A percentile compares a stretch with the other conserved stretches of the same genome.
Evolutionary conservation across 2,888 invertebrate species (phyloP).

Genomic region (Habrosyne pyritoides): DNA sequence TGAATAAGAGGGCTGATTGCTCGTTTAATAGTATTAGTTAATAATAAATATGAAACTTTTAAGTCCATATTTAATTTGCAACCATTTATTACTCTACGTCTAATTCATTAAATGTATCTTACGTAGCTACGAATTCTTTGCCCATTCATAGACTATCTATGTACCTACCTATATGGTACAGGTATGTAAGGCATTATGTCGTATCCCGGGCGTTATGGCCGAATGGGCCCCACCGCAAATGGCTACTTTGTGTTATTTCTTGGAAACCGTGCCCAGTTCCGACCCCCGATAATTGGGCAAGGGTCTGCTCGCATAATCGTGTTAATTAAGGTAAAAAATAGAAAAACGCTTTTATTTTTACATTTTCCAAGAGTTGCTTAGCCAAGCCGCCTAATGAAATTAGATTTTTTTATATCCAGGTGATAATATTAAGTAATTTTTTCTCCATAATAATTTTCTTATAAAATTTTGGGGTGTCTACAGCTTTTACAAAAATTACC

Average conservation of each 20-base stretch:
- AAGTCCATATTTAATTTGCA: too few relatives aligned
- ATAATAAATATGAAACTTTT: too few relatives aligned
- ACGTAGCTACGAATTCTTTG: neutral
- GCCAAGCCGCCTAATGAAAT: neutral
- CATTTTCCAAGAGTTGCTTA: neutral
- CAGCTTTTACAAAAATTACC: too few relatives aligned
- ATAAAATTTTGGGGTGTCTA: too few relatives aligned
- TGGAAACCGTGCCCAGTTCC: constrained; percentile 24
- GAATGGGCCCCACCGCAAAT: neutral
- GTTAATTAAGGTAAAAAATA: constrained; percentile 39
- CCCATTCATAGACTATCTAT: neutral
- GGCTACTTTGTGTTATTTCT: constrained; percentile 18
- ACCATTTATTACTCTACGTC: neutral
- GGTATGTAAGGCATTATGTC: neutral
- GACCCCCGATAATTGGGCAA: constrained; percentile 27
- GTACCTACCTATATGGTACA: neutral
- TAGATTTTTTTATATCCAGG: neutral
- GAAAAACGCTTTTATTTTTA: constrained; percentile 20
- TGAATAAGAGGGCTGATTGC: too few relatives aligned
- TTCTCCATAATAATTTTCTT: neutral
- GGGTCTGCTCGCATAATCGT: constrained; percentile 33
- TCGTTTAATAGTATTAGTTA: too few relatives aligned
- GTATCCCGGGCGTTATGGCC: neutral
- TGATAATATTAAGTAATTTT: neutral
- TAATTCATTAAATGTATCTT: neutral